Conservation (phyloP, 2,113 vertebrate genomes). For the Oryzias melastigma region DNA sequence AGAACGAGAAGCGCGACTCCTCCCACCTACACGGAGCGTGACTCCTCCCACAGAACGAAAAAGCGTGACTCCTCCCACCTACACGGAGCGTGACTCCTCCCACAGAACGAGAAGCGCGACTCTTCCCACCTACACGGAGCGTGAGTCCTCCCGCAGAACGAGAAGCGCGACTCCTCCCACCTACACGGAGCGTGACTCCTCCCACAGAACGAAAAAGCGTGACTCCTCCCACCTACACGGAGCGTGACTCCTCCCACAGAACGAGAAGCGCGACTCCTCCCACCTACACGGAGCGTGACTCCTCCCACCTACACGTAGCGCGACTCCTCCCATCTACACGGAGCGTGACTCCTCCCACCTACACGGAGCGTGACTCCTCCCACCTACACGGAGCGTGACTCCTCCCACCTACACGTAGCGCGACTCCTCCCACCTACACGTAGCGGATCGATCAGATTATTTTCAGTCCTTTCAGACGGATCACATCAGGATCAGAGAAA, state of each 20-base stretch:
- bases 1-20: neutral
- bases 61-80: constrained; percentile 9
- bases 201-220: neutral
- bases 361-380: no score
- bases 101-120: no score
- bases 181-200: neutral
- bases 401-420: neutral
- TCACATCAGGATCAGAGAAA: no score
- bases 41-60: no score
- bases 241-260: neutral
- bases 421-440: neutral
- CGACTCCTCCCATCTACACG: no score
- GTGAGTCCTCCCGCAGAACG: no score
- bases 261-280: no score
- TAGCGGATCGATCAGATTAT: no score
- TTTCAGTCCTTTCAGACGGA: no score
- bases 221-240: constrained; percentile 4
- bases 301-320: neutral
- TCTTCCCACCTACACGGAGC: constrained; percentile 6
- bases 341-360: no score
- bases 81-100: neutral
- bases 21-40: no score
- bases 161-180: constrained; percentile 7
- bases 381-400: constrained; percentile 14
- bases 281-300: constrained; percentile 20